phyloP scores from a whole-genome alignment of 2,888 invertebrate species.

The Bellardia pandia region DNA sequence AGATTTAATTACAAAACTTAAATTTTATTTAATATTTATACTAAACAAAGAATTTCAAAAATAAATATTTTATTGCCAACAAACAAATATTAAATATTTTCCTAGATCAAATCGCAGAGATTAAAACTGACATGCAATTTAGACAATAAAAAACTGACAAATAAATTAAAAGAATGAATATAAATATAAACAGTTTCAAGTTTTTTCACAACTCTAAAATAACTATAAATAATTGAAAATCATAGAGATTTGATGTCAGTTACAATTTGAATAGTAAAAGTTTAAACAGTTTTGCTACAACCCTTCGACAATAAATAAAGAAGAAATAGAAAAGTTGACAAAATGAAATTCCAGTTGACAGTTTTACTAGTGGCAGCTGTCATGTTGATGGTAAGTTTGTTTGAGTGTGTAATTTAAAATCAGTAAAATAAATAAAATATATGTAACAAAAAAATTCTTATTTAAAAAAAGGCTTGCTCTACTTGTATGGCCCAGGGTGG shows the following conservation, averaged over 20 bases:
- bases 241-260: constrained; percentile 51
- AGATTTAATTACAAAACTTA: constrained; percentile 40
- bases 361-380: constrained; percentile 55
- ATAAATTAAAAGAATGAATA: neutral
- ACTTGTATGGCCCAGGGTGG: constrained; percentile 55
- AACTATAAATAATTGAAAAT: constrained; percentile 66
- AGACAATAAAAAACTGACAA: neutral
- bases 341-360: constrained; percentile 64
- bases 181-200: constrained; percentile 21
- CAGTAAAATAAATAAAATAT: neutral
- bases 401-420: neutral
- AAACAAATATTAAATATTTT: constrained; percentile 2
- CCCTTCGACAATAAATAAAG: neutral
- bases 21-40: neutral
- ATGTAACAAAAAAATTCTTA: neutral
- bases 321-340: constrained; percentile 14
- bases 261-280: constrained; percentile 44
- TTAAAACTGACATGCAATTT: constrained; percentile 60
- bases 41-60: constrained; percentile 25
- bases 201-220: constrained; percentile 20
- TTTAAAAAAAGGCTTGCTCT: constrained; percentile 35
- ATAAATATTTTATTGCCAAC: neutral
- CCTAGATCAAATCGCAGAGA: constrained; percentile 36
- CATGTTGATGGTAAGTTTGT: constrained; percentile 55
- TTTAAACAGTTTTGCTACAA: constrained; percentile 38